Base-by-base conservation (phyloP, 2,797 vertebrate species). In the Aulostomus chinensis region DNA sequence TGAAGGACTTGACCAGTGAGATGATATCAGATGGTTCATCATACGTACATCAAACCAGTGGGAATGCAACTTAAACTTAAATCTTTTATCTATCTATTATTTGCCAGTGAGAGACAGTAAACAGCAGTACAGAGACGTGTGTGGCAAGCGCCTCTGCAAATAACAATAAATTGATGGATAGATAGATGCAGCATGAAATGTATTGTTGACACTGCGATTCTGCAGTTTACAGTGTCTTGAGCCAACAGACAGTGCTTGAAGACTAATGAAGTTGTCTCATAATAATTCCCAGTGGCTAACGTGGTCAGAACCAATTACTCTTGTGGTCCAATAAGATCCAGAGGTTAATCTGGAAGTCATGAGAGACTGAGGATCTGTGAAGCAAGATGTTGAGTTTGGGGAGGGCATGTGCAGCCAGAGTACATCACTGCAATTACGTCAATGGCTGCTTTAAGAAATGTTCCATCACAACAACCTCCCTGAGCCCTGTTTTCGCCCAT, bases 21-120 rank as follows among this genome's bases (percentile, higher is more conserved):
- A 39, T 52, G 32, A 52, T 28, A 58, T 55, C 55, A 56, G 35
- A 43, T 57, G 51, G 33, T 29, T 51, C 11, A 25, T 34, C 32
- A 34, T 24, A 1, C 20, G 42, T 11, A 22, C 25, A 22, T 57
- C 8, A 22, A 9, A 22, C 18, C 16, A 11, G 22, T n/a, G 21
- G 15, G 13, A 24, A 29, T 20, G n/a, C 9, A 9, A 4, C n/a
- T n/a, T n/a, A n/a, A n/a, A n/a, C n/a, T n/a, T n/a, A n/a, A n/a
- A n/a, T n/a, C n/a, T n/a, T n/a, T n/a, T n/a, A n/a, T n/a, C n/a
- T n/a, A n/a, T n/a, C n/a, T n/a, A n/a, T n/a, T n/a, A n/a, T n/a
- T n/a, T n/a, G n/a, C n/a, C n/a, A n/a, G n/a, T n/a, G n/a, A n/a
- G n/a, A n/a, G n/a, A n/a, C n/a, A n/a, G n/a, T n/a, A n/a, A n/a